phyloP scores from a whole-genome alignment of 2,797 vertebrate genomes.

The Calcarius lapponicus region DNA sequence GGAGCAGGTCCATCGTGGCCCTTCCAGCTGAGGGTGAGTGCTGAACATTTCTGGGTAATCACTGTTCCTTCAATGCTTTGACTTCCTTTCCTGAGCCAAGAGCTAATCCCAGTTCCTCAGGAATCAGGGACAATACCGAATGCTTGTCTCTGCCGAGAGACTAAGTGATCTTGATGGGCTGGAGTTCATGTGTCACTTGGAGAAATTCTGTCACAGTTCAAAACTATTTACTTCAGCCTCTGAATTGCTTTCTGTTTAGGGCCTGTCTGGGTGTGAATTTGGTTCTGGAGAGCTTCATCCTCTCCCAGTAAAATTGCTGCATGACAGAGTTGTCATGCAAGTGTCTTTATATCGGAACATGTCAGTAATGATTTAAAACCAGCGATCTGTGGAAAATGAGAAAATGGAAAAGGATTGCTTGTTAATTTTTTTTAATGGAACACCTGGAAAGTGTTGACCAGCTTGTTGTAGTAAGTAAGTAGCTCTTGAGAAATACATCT shows the following conservation, averaged over 20 bases:
- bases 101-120: not conserved
- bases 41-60: not conserved
- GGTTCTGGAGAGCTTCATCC: not conserved
- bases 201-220: not conserved
- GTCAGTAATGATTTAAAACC: not conserved
- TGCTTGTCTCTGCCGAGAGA: not conserved
- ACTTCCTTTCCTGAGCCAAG: not conserved
- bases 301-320: not conserved
- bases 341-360: not conserved
- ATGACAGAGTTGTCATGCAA: not conserved
- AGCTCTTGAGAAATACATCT: not conserved
- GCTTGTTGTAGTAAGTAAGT: not conserved
- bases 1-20: conserved; percentile 86
- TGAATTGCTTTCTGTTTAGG: not conserved
- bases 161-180: not conserved
- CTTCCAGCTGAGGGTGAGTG: conserved; percentile 88
- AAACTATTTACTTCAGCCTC: not conserved
- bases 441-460: not conserved
- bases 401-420: not conserved
- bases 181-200: not conserved
- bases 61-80: not conserved
- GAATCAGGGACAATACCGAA: not conserved
- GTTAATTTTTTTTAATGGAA: not conserved
- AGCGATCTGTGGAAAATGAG: not conserved
- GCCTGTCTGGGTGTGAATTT: not conserved